Evolutionary conservation across 1,140 invertebrate species (phyloP).

Genomic region (Argopecten irradians): DNA sequence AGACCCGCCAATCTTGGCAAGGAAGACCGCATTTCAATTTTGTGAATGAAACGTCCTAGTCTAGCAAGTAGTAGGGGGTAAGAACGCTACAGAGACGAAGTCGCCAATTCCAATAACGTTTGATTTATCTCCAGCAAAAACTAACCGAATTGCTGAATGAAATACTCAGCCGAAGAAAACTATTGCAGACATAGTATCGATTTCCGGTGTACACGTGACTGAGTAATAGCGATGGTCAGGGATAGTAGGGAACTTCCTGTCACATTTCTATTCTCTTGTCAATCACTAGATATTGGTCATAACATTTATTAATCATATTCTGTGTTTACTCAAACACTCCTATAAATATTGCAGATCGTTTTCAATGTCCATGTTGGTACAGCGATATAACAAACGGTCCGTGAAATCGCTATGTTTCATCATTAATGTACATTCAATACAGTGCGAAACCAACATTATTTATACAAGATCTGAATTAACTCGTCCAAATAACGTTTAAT

Average conservation of each 20-base stretch:
- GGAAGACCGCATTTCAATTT: conserved; percentile 3
- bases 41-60: background rate
- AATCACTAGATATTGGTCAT: background rate
- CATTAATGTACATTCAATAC: background rate
- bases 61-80: background rate
- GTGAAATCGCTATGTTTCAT: conserved; percentile 9
- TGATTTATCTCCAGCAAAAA: background rate
- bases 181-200: background rate
- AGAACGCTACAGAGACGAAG: background rate
- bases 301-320: background rate
- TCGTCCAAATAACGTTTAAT: background rate
- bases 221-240: background rate
- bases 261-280: background rate
- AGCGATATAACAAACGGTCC: background rate
- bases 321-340: background rate
- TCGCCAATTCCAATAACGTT: conserved; percentile 10
- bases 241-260: background rate
- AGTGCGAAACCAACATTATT: background rate
- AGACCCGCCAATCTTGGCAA: background rate
- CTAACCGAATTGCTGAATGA: background rate
- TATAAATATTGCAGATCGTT: background rate
- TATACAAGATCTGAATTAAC: background rate
- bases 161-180: background rate
- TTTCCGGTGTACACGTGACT: background rate
- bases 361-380: background rate